Conservation (phyloP, 1,140 invertebrate species). For the Lordiphosa collinella region DNA sequence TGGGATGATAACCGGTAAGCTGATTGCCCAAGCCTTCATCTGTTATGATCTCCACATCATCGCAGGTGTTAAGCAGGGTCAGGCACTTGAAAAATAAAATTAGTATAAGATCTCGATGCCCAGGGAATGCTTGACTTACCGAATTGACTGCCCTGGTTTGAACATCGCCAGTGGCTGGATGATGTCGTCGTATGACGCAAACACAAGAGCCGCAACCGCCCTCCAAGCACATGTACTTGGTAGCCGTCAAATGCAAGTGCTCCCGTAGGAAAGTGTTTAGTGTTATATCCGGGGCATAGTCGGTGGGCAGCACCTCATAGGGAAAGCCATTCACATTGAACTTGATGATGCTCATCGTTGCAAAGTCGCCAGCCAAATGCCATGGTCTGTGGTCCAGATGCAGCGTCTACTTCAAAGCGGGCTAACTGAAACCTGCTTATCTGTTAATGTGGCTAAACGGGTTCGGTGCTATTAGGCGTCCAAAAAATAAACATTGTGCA, state of each 20-base stretch:
- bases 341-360: slow-evolving; percentile 58
- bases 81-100: slow-evolving; percentile 82
- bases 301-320: slow-evolving; percentile 47
- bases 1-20: slow-evolving; percentile 84
- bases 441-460: slow-evolving; percentile 42
- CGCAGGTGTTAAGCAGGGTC: slow-evolving; percentile 84
- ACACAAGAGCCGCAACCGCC: slow-evolving; percentile 91
- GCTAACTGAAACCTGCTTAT: slow-evolving; percentile 36
- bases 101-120: background rate
- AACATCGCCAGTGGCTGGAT: slow-evolving; percentile 81
- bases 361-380: slow-evolving; percentile 23
- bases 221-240: slow-evolving; percentile 90
- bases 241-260: slow-evolving; percentile 85
- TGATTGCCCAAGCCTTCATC: slow-evolving; percentile 88
- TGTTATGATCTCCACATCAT: slow-evolving; percentile 89
- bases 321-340: slow-evolving; percentile 62
- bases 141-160: slow-evolving; percentile 86
- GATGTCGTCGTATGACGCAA: slow-evolving; percentile 82
- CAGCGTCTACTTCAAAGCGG: slow-evolving; percentile 33
- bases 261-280: slow-evolving; percentile 86
- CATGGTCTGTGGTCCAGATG: background rate
- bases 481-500: slow-evolving; percentile 11
- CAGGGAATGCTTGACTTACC: slow-evolving; percentile 80
- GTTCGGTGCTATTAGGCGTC: slow-evolving; percentile 13
- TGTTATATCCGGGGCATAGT: slow-evolving; percentile 81